These are phyloP conservation scores for Pseudotriccus pelzelni DNA, from an alignment of 2,797 vertebrate species.

Conservation along the genomic window DNA sequence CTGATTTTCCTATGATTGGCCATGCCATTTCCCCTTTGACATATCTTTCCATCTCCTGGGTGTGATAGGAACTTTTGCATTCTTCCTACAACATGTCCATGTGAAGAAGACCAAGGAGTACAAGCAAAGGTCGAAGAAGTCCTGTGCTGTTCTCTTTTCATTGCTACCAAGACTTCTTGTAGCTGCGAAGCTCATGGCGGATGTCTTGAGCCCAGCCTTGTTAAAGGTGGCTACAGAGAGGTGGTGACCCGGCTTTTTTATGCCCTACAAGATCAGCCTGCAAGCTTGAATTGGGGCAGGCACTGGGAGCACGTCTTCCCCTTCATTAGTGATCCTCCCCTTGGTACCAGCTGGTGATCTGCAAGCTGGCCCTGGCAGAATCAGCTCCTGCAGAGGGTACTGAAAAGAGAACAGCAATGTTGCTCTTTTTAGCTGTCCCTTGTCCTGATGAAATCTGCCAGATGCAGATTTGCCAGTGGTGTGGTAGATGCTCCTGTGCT, in stretches of 20 bases:
- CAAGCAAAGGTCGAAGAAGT: background rate
- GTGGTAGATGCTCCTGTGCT: background rate
- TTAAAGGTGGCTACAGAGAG: background rate
- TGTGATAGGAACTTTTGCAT: background rate
- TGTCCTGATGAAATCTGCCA: background rate
- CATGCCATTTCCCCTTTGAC: background rate
- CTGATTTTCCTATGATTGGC: background rate
- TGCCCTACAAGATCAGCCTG: background rate
- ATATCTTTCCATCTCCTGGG: background rate
- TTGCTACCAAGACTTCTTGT: background rate
- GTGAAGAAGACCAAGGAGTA: background rate
- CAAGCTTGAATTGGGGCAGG: background rate
- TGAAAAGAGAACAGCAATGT: background rate
- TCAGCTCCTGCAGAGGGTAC: background rate
- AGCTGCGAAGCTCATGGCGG: background rate
- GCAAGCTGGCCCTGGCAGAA: background rate
- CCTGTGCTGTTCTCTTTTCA: background rate
- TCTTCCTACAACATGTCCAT: background rate
- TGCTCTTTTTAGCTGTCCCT: background rate
- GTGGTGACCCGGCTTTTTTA: background rate
- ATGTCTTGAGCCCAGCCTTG: background rate
- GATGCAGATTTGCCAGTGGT: rapidly evolving
- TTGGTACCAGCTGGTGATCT: background rate
- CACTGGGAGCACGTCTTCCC: background rate
- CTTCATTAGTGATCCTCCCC: rapidly evolving